A percentile compares a stretch with the other conserved stretches of the same genome.
phyloP scores from a whole-genome alignment of 2,797 vertebrate species.

The Phoebastria nigripes region DNA sequence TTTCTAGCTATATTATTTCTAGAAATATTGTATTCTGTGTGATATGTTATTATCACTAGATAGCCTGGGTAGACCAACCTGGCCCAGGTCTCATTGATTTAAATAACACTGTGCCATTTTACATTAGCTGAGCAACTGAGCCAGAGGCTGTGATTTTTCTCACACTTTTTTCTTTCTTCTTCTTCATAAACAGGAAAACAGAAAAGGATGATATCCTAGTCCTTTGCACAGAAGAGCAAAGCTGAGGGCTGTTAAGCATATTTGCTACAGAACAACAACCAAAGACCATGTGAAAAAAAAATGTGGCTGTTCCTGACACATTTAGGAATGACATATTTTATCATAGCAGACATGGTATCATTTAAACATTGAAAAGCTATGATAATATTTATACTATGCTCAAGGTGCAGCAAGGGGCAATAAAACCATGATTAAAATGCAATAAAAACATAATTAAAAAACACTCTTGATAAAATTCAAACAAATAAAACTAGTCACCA shows the following conservation, averaged over 20 bases:
- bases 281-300: not conserved
- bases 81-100: not conserved
- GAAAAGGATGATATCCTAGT: not conserved
- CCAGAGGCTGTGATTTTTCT: slow-evolving; percentile 15
- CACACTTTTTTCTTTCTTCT: not conserved
- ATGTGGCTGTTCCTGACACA: not conserved
- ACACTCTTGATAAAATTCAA: not conserved
- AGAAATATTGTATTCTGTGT: not conserved
- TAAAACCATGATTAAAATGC: slow-evolving; percentile 55
- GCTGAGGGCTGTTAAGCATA: not conserved
- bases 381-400: slow-evolving; percentile 38
- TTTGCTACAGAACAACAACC: not conserved
- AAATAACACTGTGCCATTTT: slow-evolving; percentile 9
- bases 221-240: slow-evolving; percentile 7
- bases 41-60: not conserved
- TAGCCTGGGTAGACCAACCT: not conserved
- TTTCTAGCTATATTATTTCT: not conserved
- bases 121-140: not conserved
- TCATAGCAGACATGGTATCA: slow-evolving; percentile 1
- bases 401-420: slow-evolving; percentile 32
- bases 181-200: not conserved
- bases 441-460: slow-evolving; percentile 47
- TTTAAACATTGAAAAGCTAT: slow-evolving; percentile 35
- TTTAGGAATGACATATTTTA: slow-evolving; percentile 51
- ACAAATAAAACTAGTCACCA: slow-evolving; percentile 21